Evolutionary conservation across 2,888 invertebrate genomes (phyloP).

Genomic region (Cybosia mesomella): DNA sequence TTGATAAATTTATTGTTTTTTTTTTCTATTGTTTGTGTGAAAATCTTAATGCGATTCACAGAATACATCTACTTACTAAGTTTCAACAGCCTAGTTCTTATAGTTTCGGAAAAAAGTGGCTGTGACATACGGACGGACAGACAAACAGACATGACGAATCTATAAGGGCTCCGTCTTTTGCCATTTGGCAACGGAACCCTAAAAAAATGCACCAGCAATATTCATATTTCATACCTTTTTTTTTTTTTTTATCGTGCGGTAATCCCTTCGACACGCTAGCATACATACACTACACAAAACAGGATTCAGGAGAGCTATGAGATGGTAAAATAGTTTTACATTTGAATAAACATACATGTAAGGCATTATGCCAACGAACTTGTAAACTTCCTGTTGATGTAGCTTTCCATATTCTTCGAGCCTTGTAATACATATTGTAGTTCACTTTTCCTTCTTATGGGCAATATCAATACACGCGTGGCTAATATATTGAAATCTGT

Average conservation of each 20-base stretch:
- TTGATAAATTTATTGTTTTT: too few species aligned
- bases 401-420: conserved; percentile 7
- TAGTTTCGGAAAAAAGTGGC: too few species aligned
- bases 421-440: background rate
- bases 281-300: background rate
- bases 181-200: too few species aligned
- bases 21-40: too few species aligned
- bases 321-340: conserved; percentile 17
- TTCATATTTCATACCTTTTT: background rate
- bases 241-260: background rate
- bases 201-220: background rate
- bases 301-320: background rate
- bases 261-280: background rate
- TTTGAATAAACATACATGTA: conserved; percentile 18
- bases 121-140: too few species aligned
- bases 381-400: conserved; percentile 10
- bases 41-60: too few species aligned
- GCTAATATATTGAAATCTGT: background rate
- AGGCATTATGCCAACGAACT: conserved; percentile 12
- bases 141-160: too few species aligned
- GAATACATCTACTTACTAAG: too few species aligned
- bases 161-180: too few species aligned
- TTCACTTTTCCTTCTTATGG: background rate
- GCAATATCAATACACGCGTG: background rate
- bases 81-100: too few species aligned